Evolutionary conservation across 2,797 vertebrate species (phyloP).

Genomic region (Dendrocincla fuliginosa): DNA sequence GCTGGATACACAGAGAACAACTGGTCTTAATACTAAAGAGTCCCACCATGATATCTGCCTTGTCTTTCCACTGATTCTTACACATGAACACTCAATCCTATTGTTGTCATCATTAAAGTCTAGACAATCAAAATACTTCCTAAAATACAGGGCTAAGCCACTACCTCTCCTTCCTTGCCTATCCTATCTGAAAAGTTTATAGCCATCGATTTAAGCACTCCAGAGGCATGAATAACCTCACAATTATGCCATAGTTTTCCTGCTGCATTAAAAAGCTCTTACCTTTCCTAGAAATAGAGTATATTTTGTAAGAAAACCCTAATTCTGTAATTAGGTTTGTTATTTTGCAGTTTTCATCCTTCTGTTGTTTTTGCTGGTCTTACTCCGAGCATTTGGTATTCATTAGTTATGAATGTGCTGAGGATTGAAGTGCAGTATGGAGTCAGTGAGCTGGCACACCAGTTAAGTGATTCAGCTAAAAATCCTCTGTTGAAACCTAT

Average conservation of each 20-base stretch:
- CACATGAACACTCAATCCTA: background rate
- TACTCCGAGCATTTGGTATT: background rate
- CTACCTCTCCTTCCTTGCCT: background rate
- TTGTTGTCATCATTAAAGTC: background rate
- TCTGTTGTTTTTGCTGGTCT: background rate
- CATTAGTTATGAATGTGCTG: background rate
- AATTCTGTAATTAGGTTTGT: background rate
- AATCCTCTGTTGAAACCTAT: background rate
- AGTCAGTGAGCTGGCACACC: background rate
- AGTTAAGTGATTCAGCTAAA: constrained; percentile 10
- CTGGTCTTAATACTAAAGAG: background rate
- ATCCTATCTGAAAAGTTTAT: background rate
- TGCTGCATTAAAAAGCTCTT: background rate
- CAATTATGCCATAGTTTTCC: background rate
- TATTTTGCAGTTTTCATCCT: background rate
- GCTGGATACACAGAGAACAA: background rate
- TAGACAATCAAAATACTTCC: background rate
- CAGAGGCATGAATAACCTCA: background rate
- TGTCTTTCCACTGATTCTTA: background rate
- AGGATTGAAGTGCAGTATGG: background rate
- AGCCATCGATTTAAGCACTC: background rate
- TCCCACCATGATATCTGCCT: background rate
- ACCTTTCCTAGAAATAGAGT: background rate
- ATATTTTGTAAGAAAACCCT: background rate
- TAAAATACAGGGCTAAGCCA: background rate